phyloP scores from a whole-genome alignment of 2,797 vertebrate genomes.

The Microctenopoma lineatum region DNA sequence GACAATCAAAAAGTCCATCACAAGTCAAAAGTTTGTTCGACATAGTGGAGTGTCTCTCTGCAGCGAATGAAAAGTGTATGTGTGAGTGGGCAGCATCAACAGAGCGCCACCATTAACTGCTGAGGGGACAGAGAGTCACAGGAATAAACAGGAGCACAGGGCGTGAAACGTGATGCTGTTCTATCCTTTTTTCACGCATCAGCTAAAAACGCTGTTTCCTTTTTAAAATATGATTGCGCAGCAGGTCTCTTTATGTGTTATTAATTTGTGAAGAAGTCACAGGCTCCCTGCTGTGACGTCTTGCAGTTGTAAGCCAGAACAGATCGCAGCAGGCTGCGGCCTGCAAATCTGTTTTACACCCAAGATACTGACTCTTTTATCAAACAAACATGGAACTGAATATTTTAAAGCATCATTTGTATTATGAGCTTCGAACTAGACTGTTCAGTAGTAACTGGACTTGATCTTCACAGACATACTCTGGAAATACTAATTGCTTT shows the following conservation, averaged over 20 bases:
- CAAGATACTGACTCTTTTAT: background rate
- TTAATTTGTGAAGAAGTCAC: conserved; percentile 12
- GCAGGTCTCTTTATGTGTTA: background rate
- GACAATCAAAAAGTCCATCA: background rate
- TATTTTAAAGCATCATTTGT: conserved; percentile 5
- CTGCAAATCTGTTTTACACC: conserved; percentile 1
- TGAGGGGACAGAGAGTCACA: background rate
- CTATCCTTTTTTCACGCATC: background rate
- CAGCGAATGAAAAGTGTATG: conserved; percentile 14
- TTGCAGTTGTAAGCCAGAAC: conserved; percentile 9
- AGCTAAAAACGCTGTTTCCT: background rate
- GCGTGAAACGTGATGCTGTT: conserved; percentile 12
- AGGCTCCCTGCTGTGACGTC: conserved; percentile 18
- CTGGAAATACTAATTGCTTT: too few species aligned
- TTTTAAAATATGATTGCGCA: background rate
- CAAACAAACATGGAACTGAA: background rate
- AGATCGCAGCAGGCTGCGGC: background rate
- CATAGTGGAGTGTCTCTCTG: background rate
- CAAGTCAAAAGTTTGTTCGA: conserved; percentile 15
- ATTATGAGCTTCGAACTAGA: background rate
- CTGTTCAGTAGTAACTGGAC: too few species aligned
- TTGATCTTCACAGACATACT: too few species aligned
- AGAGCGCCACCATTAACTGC: conserved; percentile 28
- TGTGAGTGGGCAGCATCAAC: conserved; percentile 1
- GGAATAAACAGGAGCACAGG: conserved; percentile 20